Base-by-base conservation (phyloP, 2,888 invertebrate species). In the Adelognathus sp. region DNA sequence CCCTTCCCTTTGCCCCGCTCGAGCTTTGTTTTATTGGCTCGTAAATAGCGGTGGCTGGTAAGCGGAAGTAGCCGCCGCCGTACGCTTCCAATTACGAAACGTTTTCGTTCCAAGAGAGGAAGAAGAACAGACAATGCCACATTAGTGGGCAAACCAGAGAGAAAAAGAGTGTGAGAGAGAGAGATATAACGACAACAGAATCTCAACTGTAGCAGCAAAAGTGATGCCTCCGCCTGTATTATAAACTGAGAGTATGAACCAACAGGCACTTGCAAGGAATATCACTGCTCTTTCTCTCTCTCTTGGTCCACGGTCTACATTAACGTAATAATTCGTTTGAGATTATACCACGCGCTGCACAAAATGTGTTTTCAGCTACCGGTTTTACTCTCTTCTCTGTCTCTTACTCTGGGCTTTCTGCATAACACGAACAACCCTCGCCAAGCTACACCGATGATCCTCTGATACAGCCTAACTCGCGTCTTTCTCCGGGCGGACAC, bases 11-110 rank as follows among this genome's bases (percentile, higher is more conserved):
- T 18, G 58, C 44, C 63, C 29, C 21, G 79, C 36, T 61, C 56
- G 60, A 70, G 85, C 84, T 86, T 86, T 85, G 87, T 86, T 89
- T 88, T 89, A 89, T 89, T 88, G 85, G 86, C 88, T 87, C 87
- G 88, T 88, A 89, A 89, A 89, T 87, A 87, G 83, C 82, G 82
- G 77, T 81, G 81, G 86, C 80, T 85, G 84, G 85, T 81, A 83
- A 85, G 83, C 87, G 89, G 88, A 88, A 88, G 87, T 87, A 86
- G 83, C 81, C 82, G 76, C 79, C 72, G 84, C 83, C 82, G 83
- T 80, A 82, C 76, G 76, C 84, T 83, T 86, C 86, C 85, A 87
- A 87, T 87, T 86, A 87, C 82, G 80, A 81, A 82, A 80, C 81
- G 81, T 79, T 85, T 82, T 83, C 85, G 80, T 81, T 80, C 73